Evolutionary conservation across 2,797 vertebrate species (phyloP).

Genomic region (Ptychobarbus kaznakovi): DNA sequence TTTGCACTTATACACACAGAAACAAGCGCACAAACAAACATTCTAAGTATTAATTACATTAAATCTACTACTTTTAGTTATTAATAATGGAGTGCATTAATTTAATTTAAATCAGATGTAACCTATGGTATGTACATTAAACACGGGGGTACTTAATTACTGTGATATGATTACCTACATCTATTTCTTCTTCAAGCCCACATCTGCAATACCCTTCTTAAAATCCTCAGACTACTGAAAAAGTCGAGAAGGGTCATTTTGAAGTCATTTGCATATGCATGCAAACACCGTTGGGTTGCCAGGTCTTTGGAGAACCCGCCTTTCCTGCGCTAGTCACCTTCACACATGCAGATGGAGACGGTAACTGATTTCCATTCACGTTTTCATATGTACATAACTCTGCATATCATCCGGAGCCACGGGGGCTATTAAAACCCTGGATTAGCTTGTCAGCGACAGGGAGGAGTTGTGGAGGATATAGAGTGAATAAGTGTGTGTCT

Average conservation of each 20-base stretch:
- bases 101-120: background rate
- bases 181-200: conserved; percentile 46
- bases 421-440: conserved; percentile 59
- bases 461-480: conserved; percentile 45
- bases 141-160: conserved; percentile 17
- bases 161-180: conserved; percentile 56
- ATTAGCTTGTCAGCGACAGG: conserved; percentile 61
- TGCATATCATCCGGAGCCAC: conserved; percentile 72
- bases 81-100: background rate
- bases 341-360: conserved; percentile 62
- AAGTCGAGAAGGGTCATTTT: conserved; percentile 56
- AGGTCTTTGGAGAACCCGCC: conserved; percentile 49
- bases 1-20: background rate
- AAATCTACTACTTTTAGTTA: conserved; percentile 9
- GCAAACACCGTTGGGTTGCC: conserved; percentile 58
- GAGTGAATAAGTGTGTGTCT: conserved; percentile 59
- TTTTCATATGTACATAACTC: conserved; percentile 79
- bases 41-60: background rate
- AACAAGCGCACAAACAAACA: background rate
- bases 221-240: conserved; percentile 60
- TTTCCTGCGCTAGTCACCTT: conserved; percentile 54
- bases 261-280: conserved; percentile 69
- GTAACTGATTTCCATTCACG: conserved; percentile 71
- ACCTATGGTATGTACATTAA: background rate
- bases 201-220: conserved; percentile 57